Percentiles rank a stretch among this genome's conserved stretches.
These are phyloP conservation scores for Schizaphis graminum DNA, from an alignment of 2,888 invertebrate species.

Conservation along the genomic window DNA sequence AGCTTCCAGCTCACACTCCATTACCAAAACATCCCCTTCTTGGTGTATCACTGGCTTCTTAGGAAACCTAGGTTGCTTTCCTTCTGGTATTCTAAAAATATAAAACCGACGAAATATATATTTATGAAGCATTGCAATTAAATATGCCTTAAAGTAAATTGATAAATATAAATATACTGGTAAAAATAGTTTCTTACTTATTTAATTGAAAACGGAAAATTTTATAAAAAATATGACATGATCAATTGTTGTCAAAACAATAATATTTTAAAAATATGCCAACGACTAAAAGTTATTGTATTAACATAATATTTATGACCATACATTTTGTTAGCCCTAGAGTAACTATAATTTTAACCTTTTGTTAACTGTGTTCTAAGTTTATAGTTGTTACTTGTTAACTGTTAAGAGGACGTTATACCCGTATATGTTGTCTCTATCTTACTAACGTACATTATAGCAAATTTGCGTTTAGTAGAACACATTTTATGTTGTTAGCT, in stretches of 20 bases:
- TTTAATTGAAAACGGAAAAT: not conserved
- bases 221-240: not conserved
- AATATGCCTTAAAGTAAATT: not conserved
- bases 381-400: too few species aligned
- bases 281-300: too few species aligned
- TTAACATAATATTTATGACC: too few species aligned
- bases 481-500: too few species aligned
- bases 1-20: constrained; percentile 96
- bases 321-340: too few species aligned
- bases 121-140: not conserved
- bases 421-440: too few species aligned
- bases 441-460: too few species aligned
- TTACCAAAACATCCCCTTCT: constrained; percentile 91
- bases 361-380: too few species aligned
- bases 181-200: not conserved
- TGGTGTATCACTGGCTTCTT: constrained; percentile 97
- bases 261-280: not conserved
- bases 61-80: constrained; percentile 95
- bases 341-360: too few species aligned
- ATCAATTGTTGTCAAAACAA: not conserved
- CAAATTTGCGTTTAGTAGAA: too few species aligned
- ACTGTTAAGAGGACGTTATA: too few species aligned
- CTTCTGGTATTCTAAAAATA: constrained; percentile 88
- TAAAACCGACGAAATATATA: constrained; percentile 32
- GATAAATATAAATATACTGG: not conserved